phyloP scores from a whole-genome alignment of 2,797 vertebrate species.

The Sebastes kiyomatsui region DNA sequence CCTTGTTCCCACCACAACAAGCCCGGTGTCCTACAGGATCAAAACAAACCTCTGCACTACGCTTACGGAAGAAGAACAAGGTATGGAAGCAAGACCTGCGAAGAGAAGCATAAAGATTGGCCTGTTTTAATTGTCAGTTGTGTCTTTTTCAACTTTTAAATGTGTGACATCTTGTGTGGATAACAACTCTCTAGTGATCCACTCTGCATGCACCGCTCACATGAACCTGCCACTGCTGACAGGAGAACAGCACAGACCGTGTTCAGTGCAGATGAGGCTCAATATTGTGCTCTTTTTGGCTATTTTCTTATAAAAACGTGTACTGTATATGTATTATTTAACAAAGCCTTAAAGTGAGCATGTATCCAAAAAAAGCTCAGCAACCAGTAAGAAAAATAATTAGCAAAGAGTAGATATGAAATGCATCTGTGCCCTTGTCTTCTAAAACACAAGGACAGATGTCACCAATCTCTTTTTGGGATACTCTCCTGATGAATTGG shows the following conservation, averaged over 20 bases:
- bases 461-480: constrained; percentile 22
- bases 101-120: not conserved
- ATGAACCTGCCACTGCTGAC: not conserved
- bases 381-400: not conserved
- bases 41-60: constrained; percentile 26
- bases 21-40: constrained; percentile 47
- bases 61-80: constrained; percentile 11
- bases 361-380: not conserved
- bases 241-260: not conserved
- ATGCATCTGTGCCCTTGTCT: constrained; percentile 17
- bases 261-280: not conserved
- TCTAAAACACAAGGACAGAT: constrained; percentile 28
- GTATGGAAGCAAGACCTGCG: not conserved
- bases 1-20: constrained; percentile 45
- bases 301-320: not conserved
- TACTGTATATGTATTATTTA: not conserved
- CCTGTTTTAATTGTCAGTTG: constrained; percentile 3
- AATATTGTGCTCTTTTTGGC: not conserved
- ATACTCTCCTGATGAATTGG: constrained; percentile 43
- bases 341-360: not conserved
- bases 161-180: not conserved
- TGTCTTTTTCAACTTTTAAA: not conserved
- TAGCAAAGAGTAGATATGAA: not conserved
- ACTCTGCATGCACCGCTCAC: not conserved
- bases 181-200: not conserved